Percentiles rank a stretch among this genome's conserved stretches.
These are phyloP conservation scores for Acropora yongei DNA, from an alignment of 64 coral and sea anemone genomes.

Conservation along the genomic window DNA sequence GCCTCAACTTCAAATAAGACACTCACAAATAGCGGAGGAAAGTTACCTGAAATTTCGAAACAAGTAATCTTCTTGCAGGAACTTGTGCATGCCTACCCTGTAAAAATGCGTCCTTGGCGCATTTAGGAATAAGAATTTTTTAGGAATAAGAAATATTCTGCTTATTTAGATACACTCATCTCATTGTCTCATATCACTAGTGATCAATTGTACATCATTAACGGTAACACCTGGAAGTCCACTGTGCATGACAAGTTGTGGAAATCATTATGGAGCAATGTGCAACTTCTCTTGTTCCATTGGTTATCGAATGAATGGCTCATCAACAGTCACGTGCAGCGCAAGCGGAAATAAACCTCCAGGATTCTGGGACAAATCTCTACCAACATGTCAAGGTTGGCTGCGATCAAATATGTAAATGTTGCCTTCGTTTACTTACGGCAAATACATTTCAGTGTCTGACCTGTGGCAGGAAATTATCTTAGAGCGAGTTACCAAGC, in stretches of 20 bases:
- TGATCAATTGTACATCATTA: slow-evolving; percentile 16
- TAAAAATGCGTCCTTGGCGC: too few relatives aligned
- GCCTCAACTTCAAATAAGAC: too few relatives aligned
- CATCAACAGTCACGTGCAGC: slow-evolving; percentile 5
- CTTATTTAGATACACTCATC: background rate
- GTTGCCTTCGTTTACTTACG: background rate
- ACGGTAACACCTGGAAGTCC: background rate
- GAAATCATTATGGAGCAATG: slow-evolving; percentile 13
- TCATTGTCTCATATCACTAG: background rate
- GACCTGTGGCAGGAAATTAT: background rate
- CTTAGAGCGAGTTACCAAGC: background rate
- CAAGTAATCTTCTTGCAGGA: too few relatives aligned
- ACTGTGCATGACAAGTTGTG: slow-evolving; percentile 22
- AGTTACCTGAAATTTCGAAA: too few relatives aligned
- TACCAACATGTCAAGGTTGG: slow-evolving; percentile 27
- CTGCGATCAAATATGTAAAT: background rate
- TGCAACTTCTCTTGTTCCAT: slow-evolving; percentile 35
- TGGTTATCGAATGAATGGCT: slow-evolving; percentile 41
- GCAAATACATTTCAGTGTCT: background rate
- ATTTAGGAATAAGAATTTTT: too few relatives aligned
- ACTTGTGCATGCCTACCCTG: too few relatives aligned
- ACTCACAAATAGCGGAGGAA: too few relatives aligned
- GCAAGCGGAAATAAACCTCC: background rate
- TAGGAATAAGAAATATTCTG: background rate
- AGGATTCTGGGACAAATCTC: slow-evolving; percentile 25